These are phyloP conservation scores for Myodes glareolus DNA, from an alignment of 2,113 vertebrate species.

Conservation along the genomic window DNA sequence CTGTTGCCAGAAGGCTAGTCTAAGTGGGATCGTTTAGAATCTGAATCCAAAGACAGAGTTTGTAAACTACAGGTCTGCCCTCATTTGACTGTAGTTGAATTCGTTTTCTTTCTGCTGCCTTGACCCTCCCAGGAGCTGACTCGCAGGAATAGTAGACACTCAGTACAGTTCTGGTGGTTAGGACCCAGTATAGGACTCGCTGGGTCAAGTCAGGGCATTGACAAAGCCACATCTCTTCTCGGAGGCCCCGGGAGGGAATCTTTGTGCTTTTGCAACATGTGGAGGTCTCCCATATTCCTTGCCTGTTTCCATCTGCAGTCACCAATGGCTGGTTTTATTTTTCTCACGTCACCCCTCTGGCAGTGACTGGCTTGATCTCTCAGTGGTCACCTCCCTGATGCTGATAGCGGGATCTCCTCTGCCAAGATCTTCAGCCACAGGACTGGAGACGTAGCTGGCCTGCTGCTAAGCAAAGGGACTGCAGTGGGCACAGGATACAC, in stretches of 20 bases:
- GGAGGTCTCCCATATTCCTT: not conserved
- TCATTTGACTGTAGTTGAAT: not conserved
- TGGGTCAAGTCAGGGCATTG: not conserved
- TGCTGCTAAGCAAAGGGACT: not conserved
- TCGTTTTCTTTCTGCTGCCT: not conserved
- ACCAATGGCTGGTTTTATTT: not conserved
- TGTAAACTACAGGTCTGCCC: not conserved
- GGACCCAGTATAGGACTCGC: not conserved
- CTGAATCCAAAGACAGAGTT: not conserved
- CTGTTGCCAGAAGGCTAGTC: not conserved
- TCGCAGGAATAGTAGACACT: not conserved
- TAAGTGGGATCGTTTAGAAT: not conserved
- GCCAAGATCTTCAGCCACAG: not conserved
- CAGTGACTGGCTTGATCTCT: not conserved
- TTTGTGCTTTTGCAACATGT: not conserved
- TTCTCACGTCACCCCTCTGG: not conserved
- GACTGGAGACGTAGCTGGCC: not conserved
- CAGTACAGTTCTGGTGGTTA: not conserved
- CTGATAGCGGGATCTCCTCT: not conserved
- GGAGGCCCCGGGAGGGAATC: not conserved
- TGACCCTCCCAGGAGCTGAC: not conserved
- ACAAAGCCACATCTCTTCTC: not conserved
- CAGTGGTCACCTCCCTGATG: not conserved
- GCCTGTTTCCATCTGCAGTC: not conserved
- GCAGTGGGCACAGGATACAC: not conserved